Percentiles rank a stretch among this genome's conserved stretches.
These are phyloP conservation scores for Stercorarius parasiticus DNA, from an alignment of 2,113 vertebrate genomes.

Conservation along the genomic window DNA sequence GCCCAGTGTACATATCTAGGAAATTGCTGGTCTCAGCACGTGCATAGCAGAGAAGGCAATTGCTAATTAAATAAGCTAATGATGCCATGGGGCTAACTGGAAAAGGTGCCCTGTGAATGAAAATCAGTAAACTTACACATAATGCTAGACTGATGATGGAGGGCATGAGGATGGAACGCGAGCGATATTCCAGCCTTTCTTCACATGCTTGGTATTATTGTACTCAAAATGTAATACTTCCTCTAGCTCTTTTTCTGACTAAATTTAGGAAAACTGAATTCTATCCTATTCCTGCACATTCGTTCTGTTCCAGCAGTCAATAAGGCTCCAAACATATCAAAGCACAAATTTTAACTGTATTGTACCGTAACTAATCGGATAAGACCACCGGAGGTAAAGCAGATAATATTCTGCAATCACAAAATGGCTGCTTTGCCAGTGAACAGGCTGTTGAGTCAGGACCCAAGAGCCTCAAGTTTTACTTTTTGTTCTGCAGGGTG, in stretches of 20 bases:
- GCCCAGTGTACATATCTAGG: rapidly evolving
- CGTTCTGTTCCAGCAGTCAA: neutral
- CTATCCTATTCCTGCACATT: neutral
- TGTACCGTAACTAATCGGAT: neutral
- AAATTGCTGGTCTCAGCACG: neutral
- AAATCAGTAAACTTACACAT: rapidly evolving
- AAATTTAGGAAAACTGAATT: neutral
- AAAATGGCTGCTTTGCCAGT: neutral
- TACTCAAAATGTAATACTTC: rapidly evolving
- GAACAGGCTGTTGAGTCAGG: neutral
- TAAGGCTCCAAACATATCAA: neutral
- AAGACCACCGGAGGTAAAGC: neutral
- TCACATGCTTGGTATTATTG: neutral
- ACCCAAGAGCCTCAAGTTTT: neutral
- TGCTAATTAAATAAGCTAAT: neutral
- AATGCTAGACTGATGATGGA: neutral
- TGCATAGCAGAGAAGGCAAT: neutral
- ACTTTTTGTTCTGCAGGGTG: neutral
- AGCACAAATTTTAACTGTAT: neutral
- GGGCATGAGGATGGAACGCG: neutral
- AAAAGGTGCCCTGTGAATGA: neutral
- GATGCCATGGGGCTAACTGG: too few species aligned
- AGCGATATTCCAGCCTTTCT: neutral
- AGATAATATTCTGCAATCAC: neutral
- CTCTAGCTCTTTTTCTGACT: neutral